These are phyloP conservation scores for Lepidostoma basale DNA, from an alignment of 1,140 invertebrate species.

Conservation along the genomic window DNA sequence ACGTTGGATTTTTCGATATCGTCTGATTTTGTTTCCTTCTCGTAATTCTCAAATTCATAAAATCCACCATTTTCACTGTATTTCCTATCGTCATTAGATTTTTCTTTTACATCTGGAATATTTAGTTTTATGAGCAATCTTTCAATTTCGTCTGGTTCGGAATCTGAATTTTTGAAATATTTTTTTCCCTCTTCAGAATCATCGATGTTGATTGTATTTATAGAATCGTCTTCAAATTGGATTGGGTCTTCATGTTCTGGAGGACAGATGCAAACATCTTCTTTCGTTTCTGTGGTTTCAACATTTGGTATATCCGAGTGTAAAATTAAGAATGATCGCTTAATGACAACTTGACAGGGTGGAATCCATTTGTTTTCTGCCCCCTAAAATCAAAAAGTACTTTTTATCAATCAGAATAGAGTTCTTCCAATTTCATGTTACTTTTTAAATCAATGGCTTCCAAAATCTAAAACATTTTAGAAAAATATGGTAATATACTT, in stretches of 20 bases:
- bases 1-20: no score
- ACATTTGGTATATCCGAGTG: not conserved
- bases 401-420: no score
- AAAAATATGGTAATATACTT: no score
- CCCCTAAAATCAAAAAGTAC: slow-evolving; percentile 28
- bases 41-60: no score
- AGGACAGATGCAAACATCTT: not conserved
- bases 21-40: no score
- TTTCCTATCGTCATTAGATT: no score
- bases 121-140: no score
- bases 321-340: not conserved
- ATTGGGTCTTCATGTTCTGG: not conserved
- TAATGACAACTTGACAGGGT: slow-evolving; percentile 34
- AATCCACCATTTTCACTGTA: no score
- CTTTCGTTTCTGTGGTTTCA: not conserved
- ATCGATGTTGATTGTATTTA: not conserved
- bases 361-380: slow-evolving; percentile 31
- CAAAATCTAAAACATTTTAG: not conserved
- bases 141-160: no score
- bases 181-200: not conserved
- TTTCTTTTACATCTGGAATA: no score
- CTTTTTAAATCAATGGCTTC: not conserved
- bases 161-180: no score
- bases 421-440: no score
- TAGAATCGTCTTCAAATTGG: not conserved